Percentiles rank a stretch among this genome's conserved stretches.
These are phyloP conservation scores for Nasalis larvatus DNA, from an alignment of 2,113 vertebrate species.

Conservation along the genomic window DNA sequence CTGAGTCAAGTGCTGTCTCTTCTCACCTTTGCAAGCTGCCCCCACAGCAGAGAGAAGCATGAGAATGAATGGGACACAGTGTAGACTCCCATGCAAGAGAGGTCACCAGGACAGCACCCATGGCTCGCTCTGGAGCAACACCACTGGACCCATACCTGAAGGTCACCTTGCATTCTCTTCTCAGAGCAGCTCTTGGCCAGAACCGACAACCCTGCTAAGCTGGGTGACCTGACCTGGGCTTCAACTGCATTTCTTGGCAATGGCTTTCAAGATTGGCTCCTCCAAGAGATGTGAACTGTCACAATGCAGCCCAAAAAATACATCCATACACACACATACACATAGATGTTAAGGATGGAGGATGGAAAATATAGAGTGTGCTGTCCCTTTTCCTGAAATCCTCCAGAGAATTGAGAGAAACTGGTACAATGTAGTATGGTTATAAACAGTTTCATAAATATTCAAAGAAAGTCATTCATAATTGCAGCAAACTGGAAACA, in stretches of 20 bases:
- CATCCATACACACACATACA: too few species aligned
- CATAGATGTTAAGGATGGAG: not conserved
- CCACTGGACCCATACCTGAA: not conserved
- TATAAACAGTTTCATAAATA: not conserved
- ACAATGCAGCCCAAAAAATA: constrained; percentile 12
- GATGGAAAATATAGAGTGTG: not conserved
- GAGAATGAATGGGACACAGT: not conserved
- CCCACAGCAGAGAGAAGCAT: not conserved
- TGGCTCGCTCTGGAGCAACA: too few species aligned
- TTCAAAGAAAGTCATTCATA: too few species aligned
- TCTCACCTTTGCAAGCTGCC: too few species aligned
- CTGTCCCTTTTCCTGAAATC: not conserved
- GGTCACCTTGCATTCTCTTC: not conserved
- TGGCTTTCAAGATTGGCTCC: not conserved
- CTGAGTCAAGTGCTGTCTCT: not conserved
- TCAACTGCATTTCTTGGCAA: not conserved
- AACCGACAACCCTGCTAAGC: not conserved
- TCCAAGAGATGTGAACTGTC: not conserved
- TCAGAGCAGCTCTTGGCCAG: not conserved
- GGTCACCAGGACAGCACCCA: too few species aligned
- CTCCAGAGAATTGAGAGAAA: not conserved
- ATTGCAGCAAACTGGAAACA: not conserved
- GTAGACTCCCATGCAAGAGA: not conserved
- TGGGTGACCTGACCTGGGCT: not conserved
- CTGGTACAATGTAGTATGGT: not conserved